Evolutionary conservation across 2,113 vertebrate species (phyloP).

Genomic region (Daboia siamensis): DNA sequence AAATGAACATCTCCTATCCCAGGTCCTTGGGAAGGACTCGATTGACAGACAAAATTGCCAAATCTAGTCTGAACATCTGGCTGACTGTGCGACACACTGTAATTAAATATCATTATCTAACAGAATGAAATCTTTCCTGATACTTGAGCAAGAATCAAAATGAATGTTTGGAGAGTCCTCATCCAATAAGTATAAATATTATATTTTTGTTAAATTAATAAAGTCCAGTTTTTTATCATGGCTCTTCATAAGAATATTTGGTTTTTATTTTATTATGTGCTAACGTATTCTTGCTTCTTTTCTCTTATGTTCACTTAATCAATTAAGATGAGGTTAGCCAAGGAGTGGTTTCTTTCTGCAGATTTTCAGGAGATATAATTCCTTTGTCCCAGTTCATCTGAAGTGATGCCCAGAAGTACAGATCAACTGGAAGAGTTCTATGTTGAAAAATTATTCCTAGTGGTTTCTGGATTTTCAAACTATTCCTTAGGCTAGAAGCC

Average conservation of each 20-base stretch:
- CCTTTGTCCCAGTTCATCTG: not conserved
- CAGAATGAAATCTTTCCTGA: not conserved
- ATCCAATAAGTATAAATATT: not conserved
- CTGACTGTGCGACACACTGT: not conserved
- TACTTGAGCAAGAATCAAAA: constrained; percentile 17
- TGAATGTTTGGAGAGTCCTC: not conserved
- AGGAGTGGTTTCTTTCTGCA: not conserved
- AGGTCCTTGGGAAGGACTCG: not conserved
- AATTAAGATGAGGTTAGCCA: constrained; percentile 1
- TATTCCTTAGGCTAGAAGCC: not conserved
- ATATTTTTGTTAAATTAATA: not conserved
- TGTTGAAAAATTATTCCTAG: not conserved
- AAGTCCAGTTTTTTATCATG: not conserved
- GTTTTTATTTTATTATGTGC: not conserved
- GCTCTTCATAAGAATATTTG: not conserved
- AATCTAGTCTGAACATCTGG: not conserved
- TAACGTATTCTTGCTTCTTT: not conserved
- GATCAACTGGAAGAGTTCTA: not conserved
- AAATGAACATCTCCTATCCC: not conserved
- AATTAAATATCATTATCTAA: not conserved
- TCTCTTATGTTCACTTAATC: not conserved
- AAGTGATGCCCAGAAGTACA: not conserved
- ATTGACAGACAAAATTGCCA: not conserved
- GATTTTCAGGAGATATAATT: not conserved
- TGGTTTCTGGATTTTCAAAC: not conserved